Evolutionary conservation across 1,140 invertebrate genomes (phyloP).

Genomic region (Coptotermes formosanus): DNA sequence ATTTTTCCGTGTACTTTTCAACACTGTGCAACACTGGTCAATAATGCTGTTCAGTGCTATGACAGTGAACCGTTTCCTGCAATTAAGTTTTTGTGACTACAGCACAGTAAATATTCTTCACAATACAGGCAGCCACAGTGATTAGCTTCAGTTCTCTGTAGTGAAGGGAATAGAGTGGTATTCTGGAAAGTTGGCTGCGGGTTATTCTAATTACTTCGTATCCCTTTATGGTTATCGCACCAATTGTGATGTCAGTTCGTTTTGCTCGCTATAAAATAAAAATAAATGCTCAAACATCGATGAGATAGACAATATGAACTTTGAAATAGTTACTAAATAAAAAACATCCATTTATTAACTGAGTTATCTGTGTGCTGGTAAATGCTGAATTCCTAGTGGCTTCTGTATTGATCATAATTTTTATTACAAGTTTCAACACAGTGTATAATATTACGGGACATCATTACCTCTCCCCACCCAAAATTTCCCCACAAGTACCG

Average conservation of each 20-base stretch:
- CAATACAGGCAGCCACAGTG: not conserved
- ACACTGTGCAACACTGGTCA: too few species aligned
- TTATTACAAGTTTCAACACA: not conserved
- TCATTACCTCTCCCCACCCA: too few species aligned
- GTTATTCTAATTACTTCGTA: not conserved
- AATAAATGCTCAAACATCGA: not conserved
- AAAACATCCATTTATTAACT: slow-evolving; percentile 3
- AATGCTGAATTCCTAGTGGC: not conserved
- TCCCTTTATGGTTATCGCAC: not conserved
- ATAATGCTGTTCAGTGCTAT: too few species aligned
- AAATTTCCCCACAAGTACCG: not conserved
- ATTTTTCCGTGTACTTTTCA: too few species aligned
- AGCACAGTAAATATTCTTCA: not conserved
- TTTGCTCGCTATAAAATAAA: not conserved
- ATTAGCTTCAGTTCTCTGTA: not conserved
- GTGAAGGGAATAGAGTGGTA: not conserved
- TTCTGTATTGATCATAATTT: not conserved
- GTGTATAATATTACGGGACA: not conserved
- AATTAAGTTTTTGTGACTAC: not conserved
- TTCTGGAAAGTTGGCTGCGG: not conserved
- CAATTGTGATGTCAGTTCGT: not conserved
- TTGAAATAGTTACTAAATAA: not conserved
- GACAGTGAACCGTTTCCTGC: not conserved
- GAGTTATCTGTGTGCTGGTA: not conserved
- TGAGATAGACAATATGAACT: not conserved